Conservation (phyloP, 2,113 vertebrate species). For the Syngnathoides biaculeatus region DNA sequence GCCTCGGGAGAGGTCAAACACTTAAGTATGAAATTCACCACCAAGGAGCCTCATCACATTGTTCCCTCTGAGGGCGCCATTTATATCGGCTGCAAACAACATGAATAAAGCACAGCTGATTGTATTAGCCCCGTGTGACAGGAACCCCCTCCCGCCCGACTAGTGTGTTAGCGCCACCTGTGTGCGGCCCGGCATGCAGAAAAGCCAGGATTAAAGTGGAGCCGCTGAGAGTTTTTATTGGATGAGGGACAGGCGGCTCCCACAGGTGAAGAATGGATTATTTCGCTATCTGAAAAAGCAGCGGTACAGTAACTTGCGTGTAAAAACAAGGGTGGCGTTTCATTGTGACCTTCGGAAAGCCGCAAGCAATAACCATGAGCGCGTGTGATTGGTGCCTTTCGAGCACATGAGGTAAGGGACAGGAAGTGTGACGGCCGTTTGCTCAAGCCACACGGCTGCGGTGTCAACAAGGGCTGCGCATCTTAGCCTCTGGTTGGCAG, state of each 20-base stretch:
- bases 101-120: constrained; percentile 59
- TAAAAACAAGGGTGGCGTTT: constrained; percentile 13
- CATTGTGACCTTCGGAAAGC: not conserved
- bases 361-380: not conserved
- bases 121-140: constrained; percentile 45
- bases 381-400: not conserved
- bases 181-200: constrained; percentile 28
- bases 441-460: not conserved
- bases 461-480: not conserved
- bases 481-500: not conserved
- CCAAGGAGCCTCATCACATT: constrained; percentile 40
- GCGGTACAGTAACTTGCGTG: not conserved
- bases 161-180: constrained; percentile 23
- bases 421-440: not conserved
- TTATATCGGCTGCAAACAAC: constrained; percentile 52
- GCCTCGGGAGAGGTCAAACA: not conserved
- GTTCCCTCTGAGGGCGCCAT: constrained; percentile 23
- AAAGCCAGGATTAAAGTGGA: constrained; percentile 43
- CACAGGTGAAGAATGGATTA: constrained; percentile 21
- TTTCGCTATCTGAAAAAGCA: constrained; percentile 3
- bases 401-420: not conserved
- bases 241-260: constrained; percentile 17
- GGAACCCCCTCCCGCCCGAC: constrained; percentile 5
- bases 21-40: constrained; percentile 35
- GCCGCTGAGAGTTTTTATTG: constrained; percentile 28